A percentile compares a stretch with the other conserved stretches of the same genome.
phyloP scores from a whole-genome alignment of 1,140 invertebrate species.

The Drosophila melanica region DNA sequence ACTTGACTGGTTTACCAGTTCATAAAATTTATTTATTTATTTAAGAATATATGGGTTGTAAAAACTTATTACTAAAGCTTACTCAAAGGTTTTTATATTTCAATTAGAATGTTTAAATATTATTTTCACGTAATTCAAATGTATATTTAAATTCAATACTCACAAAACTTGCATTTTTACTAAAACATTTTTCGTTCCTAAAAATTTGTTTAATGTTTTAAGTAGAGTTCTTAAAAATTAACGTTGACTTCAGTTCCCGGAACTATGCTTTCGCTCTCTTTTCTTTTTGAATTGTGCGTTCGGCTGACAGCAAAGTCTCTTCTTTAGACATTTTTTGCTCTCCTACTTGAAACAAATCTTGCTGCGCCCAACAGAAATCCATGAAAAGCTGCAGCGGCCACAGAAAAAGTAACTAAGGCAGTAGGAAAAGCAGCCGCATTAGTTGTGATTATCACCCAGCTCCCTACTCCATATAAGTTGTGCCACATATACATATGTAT shows the following conservation, averaged over 20 bases:
- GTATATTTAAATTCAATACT: neutral
- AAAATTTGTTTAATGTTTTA: neutral
- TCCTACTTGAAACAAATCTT: slow-evolving; percentile 1
- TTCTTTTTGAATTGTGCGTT: slow-evolving; percentile 8
- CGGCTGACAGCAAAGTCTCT: slow-evolving; percentile 20
- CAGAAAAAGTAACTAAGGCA: slow-evolving; percentile 59
- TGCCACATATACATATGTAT: slow-evolving; percentile 13
- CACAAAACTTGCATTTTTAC: neutral
- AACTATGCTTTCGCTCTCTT: slow-evolving; percentile 18
- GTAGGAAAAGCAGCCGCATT: slow-evolving; percentile 63
- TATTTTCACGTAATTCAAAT: no score
- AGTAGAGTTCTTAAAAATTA: neutral
- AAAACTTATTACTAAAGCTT: no score
- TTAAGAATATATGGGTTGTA: no score
- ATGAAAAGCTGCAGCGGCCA: slow-evolving; percentile 29
- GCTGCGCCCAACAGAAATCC: slow-evolving; percentile 14
- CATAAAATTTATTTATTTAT: no score
- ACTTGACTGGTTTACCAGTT: neutral
- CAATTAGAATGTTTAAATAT: no score
- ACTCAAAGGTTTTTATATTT: no score
- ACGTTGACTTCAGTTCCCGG: neutral
- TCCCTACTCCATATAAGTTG: slow-evolving; percentile 33
- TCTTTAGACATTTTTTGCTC: neutral
- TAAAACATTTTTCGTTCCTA: neutral
- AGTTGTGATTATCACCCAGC: slow-evolving; percentile 72